Percentiles rank a stretch among this genome's conserved stretches.
Evolutionary conservation across 2,888 invertebrate species (phyloP).

Genomic region (Zaprionus obscuricornis): DNA sequence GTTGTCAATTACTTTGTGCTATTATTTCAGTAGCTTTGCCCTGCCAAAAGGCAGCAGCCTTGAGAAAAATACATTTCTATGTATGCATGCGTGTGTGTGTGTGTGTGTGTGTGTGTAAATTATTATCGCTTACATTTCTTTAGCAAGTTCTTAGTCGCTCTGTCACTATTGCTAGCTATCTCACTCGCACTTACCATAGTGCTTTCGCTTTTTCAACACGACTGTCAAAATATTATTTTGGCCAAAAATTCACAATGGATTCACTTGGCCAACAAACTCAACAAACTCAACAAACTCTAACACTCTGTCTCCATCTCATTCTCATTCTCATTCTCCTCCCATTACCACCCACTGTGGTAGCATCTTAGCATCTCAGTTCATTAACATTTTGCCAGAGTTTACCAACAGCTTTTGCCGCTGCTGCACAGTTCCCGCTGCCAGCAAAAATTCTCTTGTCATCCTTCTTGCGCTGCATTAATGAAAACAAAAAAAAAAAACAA

Average conservation of each 20-base stretch:
- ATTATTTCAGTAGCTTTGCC: conserved; percentile 27
- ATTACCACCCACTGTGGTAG: too few species aligned
- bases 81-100: conserved; percentile 6
- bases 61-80: conserved; percentile 28
- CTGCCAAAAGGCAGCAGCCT: conserved; percentile 39
- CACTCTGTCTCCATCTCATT: not conserved
- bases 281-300: not conserved
- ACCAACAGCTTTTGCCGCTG: too few species aligned
- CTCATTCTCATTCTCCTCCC: too few species aligned
- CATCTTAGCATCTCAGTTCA: too few species aligned
- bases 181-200: too few species aligned
- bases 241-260: conserved; percentile 1
- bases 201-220: conserved; percentile 44
- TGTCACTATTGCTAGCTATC: too few species aligned
- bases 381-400: conserved; percentile 14
- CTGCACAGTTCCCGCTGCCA: too few species aligned
- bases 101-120: conserved; percentile 2
- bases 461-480: conserved; percentile 18
- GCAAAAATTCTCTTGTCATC: too few species aligned
- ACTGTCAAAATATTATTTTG: conserved; percentile 35
- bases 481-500: too few species aligned
- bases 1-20: conserved; percentile 41
- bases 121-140: conserved; percentile 15
- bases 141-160: too few species aligned
- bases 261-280: conserved; percentile 17